phyloP scores from a whole-genome alignment of 2,797 vertebrate genomes.

The Mus minutoides region DNA sequence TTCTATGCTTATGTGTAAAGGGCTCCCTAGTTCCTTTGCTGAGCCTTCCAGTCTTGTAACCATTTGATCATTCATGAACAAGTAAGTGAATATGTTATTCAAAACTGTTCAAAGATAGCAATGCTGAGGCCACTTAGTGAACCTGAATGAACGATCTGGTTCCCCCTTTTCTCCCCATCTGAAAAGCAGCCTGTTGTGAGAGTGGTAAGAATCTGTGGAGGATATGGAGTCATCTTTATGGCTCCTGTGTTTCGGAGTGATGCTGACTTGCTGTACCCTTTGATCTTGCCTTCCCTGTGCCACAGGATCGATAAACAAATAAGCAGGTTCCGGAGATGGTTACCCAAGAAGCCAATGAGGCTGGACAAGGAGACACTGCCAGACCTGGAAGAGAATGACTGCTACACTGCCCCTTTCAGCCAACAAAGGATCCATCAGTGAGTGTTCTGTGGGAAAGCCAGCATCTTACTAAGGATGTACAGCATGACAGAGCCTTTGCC shows the following conservation, averaged over 20 bases:
- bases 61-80: not conserved
- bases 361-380: conserved; percentile 94
- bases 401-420: conserved; percentile 97
- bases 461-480: not conserved
- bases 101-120: not conserved
- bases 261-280: conserved; percentile 75
- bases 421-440: conserved; percentile 97
- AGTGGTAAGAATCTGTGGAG: not conserved
- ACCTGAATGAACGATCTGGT: not conserved
- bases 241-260: not conserved
- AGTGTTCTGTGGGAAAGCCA: conserved; percentile 83
- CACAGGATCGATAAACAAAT: conserved; percentile 96
- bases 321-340: conserved; percentile 95
- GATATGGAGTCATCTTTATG: not conserved
- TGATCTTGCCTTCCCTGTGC: conserved; percentile 82
- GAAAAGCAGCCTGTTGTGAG: not conserved
- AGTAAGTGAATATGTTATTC: not conserved
- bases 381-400: conserved; percentile 96
- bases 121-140: not conserved
- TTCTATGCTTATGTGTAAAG: not conserved
- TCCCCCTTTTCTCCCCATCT: not conserved
- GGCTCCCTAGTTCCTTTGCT: not conserved
- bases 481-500: not conserved
- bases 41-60: not conserved
- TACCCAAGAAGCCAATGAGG: conserved; percentile 96